Percentiles rank a stretch among this genome's conserved stretches.
Evolutionary conservation across 2,888 invertebrate genomes (phyloP).

Genomic region (Athetis lepigone): DNA sequence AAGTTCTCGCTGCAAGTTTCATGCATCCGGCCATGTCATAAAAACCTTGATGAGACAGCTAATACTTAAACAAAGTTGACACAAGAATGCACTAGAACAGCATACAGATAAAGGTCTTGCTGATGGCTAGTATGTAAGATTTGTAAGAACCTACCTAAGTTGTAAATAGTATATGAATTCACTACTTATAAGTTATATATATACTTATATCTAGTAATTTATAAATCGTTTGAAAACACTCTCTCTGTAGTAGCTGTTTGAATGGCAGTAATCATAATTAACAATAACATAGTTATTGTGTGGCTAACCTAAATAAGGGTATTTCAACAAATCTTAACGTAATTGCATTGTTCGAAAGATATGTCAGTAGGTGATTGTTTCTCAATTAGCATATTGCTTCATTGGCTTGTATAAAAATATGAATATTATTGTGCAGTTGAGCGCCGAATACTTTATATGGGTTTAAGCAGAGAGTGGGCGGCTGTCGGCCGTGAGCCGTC

Average conservation of each 20-base stretch:
- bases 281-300: conserved; percentile 33
- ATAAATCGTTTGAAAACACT: conserved; percentile 55
- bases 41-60: conserved; percentile 42
- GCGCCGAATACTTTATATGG: conserved; percentile 86
- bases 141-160: conserved; percentile 6
- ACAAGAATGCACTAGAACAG: conserved; percentile 41
- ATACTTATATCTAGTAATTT: too few species aligned
- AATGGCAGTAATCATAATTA: conserved; percentile 45
- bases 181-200: conserved; percentile 23
- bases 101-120: conserved; percentile 16
- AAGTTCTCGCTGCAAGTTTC: conserved; percentile 9
- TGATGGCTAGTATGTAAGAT: conserved; percentile 9
- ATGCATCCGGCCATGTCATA: conserved; percentile 12
- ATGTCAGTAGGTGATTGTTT: conserved; percentile 72
- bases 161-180: conserved; percentile 51
- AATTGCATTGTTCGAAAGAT: conserved; percentile 59
- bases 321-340: conserved; percentile 52
- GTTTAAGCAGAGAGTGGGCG: conserved; percentile 88
- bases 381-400: conserved; percentile 83
- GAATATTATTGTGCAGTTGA: conserved; percentile 84
- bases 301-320: conserved; percentile 51
- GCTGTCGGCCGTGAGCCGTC: conserved; percentile 87
- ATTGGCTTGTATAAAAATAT: conserved; percentile 83
- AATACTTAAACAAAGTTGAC: conserved; percentile 12
- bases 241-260: conserved; percentile 41